Conservation (phyloP, 1,140 invertebrate genomes). For the Trichonephila clavata region DNA sequence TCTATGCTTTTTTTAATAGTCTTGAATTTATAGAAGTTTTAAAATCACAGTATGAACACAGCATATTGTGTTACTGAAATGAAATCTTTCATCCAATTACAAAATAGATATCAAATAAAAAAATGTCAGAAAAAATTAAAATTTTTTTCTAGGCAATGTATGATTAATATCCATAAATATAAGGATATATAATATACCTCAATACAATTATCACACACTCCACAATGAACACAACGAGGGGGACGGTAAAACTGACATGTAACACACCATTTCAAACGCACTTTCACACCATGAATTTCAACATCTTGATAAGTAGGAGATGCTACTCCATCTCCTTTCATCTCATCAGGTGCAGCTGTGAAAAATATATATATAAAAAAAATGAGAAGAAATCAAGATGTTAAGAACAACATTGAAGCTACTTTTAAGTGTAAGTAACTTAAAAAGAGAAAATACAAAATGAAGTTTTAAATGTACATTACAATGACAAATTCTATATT, state of each 20-base stretch:
- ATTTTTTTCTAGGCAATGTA: too few species aligned
- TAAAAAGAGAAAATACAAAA: background rate
- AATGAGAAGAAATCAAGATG: background rate
- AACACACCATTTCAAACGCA: conserved; percentile 99
- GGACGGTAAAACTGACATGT: conserved; percentile 99
- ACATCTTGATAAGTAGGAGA: conserved; percentile 98
- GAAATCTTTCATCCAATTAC: too few species aligned
- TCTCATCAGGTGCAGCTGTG: conserved; percentile 95
- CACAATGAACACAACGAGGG: conserved; percentile 98
- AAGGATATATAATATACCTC: conserved; percentile 86
- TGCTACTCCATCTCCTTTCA: conserved; percentile 96
- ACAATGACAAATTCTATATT: too few species aligned
- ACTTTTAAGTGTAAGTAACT: background rate
- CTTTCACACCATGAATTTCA: conserved; percentile 98
- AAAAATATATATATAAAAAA: conserved; percentile 31
- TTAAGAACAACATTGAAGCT: background rate
- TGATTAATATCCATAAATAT: too few species aligned
- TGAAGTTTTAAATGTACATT: too few species aligned
- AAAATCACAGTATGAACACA: too few species aligned
- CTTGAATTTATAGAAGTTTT: too few species aligned
- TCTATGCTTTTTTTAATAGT: too few species aligned
- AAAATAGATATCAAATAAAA: too few species aligned
- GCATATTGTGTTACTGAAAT: too few species aligned
- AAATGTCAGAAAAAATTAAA: too few species aligned
- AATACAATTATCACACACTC: conserved; percentile 99